Evolutionary conservation across 1,140 invertebrate genomes (phyloP).

Genomic region (Myzus persicae): DNA sequence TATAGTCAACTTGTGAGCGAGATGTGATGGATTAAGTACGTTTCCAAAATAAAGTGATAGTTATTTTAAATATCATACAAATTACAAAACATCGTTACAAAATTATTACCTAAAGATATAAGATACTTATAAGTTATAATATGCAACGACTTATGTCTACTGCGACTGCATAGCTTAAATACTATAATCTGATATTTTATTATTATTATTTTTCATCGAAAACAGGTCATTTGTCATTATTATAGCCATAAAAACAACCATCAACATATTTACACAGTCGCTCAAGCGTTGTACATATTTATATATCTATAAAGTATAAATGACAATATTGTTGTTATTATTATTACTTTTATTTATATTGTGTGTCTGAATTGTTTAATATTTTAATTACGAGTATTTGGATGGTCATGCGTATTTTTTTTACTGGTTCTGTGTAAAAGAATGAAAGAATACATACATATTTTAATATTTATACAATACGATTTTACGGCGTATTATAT

Average conservation of each 20-base stretch:
- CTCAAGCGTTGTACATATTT: background rate
- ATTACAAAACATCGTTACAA: background rate
- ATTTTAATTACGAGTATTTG: slow-evolving; percentile 18
- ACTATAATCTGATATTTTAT: background rate
- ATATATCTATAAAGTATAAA: background rate
- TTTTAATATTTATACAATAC: background rate
- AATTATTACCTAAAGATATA: background rate
- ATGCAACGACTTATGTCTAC: background rate
- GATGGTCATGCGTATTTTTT: background rate
- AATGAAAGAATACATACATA: background rate
- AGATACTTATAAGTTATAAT: background rate
- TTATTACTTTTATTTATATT: background rate
- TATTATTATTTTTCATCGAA: background rate
- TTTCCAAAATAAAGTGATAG: background rate
- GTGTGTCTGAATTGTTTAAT: background rate
- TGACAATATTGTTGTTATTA: background rate
- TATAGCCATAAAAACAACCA: background rate
- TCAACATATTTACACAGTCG: background rate
- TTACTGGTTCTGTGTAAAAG: background rate
- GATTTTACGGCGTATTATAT: background rate
- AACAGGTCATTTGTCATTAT: background rate
- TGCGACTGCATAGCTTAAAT: background rate
- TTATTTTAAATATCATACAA: background rate
- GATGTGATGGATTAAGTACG: background rate
- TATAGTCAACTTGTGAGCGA: background rate